phyloP scores from a whole-genome alignment of 2,797 vertebrate genomes.

The Neosalanx taihuensis region DNA sequence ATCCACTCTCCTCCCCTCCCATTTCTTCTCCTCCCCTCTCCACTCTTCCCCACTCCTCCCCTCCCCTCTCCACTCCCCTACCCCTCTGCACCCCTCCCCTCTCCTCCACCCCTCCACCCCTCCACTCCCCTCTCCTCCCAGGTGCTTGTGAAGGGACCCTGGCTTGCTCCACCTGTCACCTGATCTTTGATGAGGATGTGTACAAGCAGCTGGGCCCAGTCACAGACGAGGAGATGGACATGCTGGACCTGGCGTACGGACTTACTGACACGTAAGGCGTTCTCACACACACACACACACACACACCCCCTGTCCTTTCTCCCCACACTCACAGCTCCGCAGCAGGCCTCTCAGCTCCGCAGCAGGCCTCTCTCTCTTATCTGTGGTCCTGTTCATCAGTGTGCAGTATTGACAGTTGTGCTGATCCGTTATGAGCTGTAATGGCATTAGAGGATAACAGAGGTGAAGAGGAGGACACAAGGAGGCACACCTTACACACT shows the following conservation, averaged over 20 bases:
- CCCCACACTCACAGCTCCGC: not conserved
- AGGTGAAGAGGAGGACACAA: not conserved
- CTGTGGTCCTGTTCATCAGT: not conserved
- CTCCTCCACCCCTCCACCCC: not conserved
- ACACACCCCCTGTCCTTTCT: not conserved
- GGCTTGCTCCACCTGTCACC: conserved; percentile 92
- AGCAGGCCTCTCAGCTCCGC: not conserved
- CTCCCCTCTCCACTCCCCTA: too few relatives aligned
- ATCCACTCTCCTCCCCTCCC: not conserved
- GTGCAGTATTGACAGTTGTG: not conserved
- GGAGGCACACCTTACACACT: not conserved
- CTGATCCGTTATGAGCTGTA: not conserved
- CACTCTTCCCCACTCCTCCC: not conserved
- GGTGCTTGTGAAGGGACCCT: conserved; percentile 92
- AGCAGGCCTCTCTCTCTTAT: not conserved
- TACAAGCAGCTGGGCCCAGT: conserved; percentile 83
- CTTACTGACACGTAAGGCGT: conserved; percentile 85
- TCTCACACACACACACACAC: conserved; percentile 3
- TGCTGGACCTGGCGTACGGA: conserved; percentile 91
- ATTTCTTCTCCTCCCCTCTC: not conserved
- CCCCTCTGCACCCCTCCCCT: not conserved
- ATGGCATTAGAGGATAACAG: not conserved
- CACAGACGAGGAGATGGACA: conserved; percentile 94
- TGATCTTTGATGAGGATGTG: conserved; percentile 87
- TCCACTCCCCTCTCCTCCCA: conserved; percentile 37